Conservation (phyloP, 2,797 vertebrate genomes). For the Neosilurus mollespiculum region DNA sequence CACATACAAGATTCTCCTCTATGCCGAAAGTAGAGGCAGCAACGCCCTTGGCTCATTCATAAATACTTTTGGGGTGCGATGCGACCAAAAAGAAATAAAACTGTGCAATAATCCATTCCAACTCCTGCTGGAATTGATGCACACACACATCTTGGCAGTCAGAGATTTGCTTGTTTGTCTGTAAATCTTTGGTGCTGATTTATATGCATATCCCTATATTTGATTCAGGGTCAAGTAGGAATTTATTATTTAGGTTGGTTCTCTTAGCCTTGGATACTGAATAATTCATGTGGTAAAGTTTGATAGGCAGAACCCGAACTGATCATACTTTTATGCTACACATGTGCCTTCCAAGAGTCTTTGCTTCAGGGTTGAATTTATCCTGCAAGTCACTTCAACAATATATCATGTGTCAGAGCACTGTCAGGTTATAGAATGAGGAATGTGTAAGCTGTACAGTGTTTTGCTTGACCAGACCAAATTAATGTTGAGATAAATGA, state of each 20-base stretch:
- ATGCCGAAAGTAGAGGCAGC: conserved; percentile 65
- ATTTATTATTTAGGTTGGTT: conserved; percentile 37
- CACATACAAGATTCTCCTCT: conserved; percentile 45
- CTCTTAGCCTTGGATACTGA: conserved; percentile 40
- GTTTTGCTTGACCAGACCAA: not conserved
- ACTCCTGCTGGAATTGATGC: conserved; percentile 59
- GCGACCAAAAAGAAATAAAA: conserved; percentile 49
- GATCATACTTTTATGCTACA: conserved; percentile 21
- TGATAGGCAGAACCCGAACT: conserved; percentile 36
- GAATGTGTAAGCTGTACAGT: not conserved
- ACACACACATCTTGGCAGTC: conserved; percentile 51
- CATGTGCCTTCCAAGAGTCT: not conserved
- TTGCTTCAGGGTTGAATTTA: conserved; percentile 27
- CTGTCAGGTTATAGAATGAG: conserved; percentile 15
- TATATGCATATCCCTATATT: conserved; percentile 54
- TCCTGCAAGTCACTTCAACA: conserved; percentile 13
- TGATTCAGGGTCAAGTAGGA: conserved; percentile 41
- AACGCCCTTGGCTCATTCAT: conserved; percentile 67
- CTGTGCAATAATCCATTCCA: conserved; percentile 65
- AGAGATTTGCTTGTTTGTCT: conserved; percentile 53
- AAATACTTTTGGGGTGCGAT: conserved; percentile 65
- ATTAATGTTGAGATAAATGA: conserved; percentile 1
- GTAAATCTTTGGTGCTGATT: conserved; percentile 40
- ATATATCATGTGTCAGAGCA: not conserved
- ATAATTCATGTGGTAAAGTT: conserved; percentile 42